Conservation (phyloP, 35 echinoderm and acorn worm species). For the Ophiothrix spiculata region DNA sequence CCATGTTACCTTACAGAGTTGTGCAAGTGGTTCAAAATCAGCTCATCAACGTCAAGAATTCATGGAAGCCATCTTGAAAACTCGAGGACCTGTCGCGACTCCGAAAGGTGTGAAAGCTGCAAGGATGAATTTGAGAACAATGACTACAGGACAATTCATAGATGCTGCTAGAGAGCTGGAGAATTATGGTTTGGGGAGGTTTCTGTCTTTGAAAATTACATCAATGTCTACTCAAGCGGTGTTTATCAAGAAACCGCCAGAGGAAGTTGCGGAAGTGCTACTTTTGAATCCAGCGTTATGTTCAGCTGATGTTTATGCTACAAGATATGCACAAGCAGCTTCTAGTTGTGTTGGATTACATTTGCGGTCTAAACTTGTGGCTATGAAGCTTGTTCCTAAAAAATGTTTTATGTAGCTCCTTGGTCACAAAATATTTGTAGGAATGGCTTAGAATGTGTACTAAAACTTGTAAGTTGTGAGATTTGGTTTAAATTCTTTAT, state of each 20-base stretch:
- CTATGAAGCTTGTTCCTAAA: not conserved
- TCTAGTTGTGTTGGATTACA: not conserved
- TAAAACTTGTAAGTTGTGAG: no score
- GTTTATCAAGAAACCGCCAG: not conserved
- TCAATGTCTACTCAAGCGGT: not conserved
- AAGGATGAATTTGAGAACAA: no score
- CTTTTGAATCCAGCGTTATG: not conserved
- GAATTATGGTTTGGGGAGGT: not conserved
- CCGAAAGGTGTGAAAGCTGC: no score
- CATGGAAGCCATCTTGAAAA: no score
- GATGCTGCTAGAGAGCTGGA: not conserved
- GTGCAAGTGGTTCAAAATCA: no score
- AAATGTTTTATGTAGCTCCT: not conserved
- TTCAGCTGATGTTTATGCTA: not conserved
- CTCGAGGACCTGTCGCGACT: no score
- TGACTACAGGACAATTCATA: not conserved
- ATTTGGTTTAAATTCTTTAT: no score
- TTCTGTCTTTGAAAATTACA: not conserved
- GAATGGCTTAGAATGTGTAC: no score
- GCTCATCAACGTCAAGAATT: no score
- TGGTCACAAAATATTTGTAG: no score
- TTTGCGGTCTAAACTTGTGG: not conserved
- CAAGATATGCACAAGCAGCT: not conserved
- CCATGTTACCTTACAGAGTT: no score
- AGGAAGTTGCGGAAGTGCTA: not conserved